Percentiles rank a stretch among this genome's conserved stretches.
These are phyloP conservation scores for Coryphaenoides rupestris DNA, from an alignment of 2,113 vertebrate genomes.

Conservation along the genomic window DNA sequence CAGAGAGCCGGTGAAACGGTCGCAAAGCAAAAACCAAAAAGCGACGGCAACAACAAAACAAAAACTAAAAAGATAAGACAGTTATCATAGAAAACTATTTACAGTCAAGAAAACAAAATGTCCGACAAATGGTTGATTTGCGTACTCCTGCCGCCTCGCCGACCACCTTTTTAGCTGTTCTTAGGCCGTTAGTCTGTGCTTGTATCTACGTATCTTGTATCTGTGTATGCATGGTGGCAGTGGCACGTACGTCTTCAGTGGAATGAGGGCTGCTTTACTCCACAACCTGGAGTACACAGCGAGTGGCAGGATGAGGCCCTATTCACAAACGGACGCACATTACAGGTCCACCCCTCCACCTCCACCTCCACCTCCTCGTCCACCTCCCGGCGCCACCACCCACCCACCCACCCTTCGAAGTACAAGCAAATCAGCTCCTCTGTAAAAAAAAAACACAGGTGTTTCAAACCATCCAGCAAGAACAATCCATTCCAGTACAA, in stretches of 20 bases:
- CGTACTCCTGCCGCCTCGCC: slow-evolving; percentile 75
- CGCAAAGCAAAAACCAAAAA: slow-evolving; percentile 35
- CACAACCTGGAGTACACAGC: slow-evolving; percentile 61
- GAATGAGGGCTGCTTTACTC: slow-evolving; percentile 59
- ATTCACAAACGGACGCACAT: slow-evolving; percentile 86
- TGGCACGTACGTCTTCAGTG: slow-evolving; percentile 55
- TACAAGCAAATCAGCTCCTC: slow-evolving; percentile 56
- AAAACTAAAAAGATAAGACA: slow-evolving; percentile 29
- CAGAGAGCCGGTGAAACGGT: slow-evolving; percentile 22
- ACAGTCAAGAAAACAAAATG: slow-evolving; percentile 81
- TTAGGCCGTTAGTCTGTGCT: slow-evolving; percentile 76
- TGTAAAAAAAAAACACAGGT: slow-evolving; percentile 90
- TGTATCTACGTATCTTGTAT: slow-evolving; percentile 66
- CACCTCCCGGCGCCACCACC: no score
- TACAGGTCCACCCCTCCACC: slow-evolving; percentile 62
- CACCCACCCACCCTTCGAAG: no score
- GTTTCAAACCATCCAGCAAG: slow-evolving; percentile 92
- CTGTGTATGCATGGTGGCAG: slow-evolving; percentile 84
- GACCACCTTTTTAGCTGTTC: slow-evolving; percentile 81
- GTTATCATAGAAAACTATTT: slow-evolving; percentile 82
- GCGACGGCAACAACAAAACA: slow-evolving; percentile 20
- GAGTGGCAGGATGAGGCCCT: slow-evolving; percentile 83
- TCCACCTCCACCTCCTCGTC: no score
- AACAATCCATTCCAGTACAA: slow-evolving; percentile 90
- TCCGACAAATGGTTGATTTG: slow-evolving; percentile 76